Conservation (phyloP, 2,888 invertebrate genomes). For the Empis livida region DNA sequence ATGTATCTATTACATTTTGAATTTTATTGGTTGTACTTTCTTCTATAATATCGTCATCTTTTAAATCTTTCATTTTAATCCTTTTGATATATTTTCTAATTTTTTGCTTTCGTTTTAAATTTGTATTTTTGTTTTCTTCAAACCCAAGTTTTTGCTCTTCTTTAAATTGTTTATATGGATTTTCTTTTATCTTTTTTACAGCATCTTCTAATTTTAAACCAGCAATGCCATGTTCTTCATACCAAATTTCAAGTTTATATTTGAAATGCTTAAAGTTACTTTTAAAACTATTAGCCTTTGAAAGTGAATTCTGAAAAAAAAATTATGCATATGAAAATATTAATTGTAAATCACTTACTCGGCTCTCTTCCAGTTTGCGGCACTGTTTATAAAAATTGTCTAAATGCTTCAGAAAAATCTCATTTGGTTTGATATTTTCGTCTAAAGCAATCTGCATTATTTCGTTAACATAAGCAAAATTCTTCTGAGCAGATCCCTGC, state of each 20-base stretch:
- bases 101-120: conserved; percentile 23
- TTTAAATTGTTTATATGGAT: conserved; percentile 54
- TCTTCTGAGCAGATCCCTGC: conserved; percentile 44
- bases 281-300: conserved; percentile 24
- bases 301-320: conserved; percentile 31
- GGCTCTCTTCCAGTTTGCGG: conserved; percentile 11
- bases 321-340: conserved; percentile 2
- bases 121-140: conserved; percentile 26
- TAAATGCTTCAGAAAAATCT: conserved; percentile 46
- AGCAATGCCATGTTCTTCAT: conserved; percentile 35
- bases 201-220: conserved; percentile 32
- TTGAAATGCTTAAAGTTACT: conserved; percentile 37
- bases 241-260: conserved; percentile 38
- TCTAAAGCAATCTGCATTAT: conserved; percentile 52
- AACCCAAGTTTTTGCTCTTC: conserved; percentile 23
- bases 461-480: conserved; percentile 54
- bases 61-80: conserved; percentile 27
- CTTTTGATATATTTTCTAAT: conserved; percentile 31
- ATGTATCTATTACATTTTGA: no score
- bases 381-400: conserved; percentile 48
- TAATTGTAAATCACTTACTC: background rate
- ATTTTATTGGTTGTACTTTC: no score
- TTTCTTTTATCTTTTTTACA: conserved; percentile 34
- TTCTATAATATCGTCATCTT: conserved; percentile 15
- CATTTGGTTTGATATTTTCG: conserved; percentile 49